Conservation (phyloP, 30 jellyfish, hydroid and myxozoan species). For the Aurelia aurita region DNA sequence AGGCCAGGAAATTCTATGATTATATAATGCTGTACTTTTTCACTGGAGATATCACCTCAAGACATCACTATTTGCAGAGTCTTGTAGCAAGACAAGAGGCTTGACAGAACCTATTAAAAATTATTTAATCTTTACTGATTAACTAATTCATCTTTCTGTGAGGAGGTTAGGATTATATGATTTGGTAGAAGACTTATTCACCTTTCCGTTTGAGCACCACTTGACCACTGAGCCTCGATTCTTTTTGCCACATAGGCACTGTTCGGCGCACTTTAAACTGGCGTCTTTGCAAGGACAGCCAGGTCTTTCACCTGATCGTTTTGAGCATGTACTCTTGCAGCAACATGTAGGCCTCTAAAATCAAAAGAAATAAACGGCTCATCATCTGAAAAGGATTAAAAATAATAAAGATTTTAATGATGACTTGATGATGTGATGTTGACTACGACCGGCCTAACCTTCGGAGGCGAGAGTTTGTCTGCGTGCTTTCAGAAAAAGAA, state of each 20-base stretch:
- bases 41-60: too few relatives aligned
- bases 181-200: not conserved
- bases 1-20: too few relatives aligned
- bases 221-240: not conserved
- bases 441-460: not conserved
- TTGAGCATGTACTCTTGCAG: slow-evolving; percentile 20
- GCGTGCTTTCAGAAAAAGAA: not conserved
- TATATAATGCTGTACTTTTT: too few relatives aligned
- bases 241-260: not conserved
- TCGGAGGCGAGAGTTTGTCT: not conserved
- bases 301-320: slow-evolving; percentile 7
- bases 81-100: too few relatives aligned
- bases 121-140: too few relatives aligned
- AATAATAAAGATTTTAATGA: too few relatives aligned
- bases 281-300: slow-evolving; percentile 25
- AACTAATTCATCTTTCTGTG: too few relatives aligned
- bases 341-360: slow-evolving; percentile 14
- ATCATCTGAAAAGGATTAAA: not conserved
- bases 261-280: not conserved
- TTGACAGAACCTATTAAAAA: too few relatives aligned
- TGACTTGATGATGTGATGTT: too few relatives aligned
- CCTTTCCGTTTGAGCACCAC: not conserved
- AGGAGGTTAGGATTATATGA: too few relatives aligned
- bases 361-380: not conserved
- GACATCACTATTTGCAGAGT: not conserved